Conservation (phyloP, 2,113 vertebrate species). For the Hypomesus transpacificus region DNA sequence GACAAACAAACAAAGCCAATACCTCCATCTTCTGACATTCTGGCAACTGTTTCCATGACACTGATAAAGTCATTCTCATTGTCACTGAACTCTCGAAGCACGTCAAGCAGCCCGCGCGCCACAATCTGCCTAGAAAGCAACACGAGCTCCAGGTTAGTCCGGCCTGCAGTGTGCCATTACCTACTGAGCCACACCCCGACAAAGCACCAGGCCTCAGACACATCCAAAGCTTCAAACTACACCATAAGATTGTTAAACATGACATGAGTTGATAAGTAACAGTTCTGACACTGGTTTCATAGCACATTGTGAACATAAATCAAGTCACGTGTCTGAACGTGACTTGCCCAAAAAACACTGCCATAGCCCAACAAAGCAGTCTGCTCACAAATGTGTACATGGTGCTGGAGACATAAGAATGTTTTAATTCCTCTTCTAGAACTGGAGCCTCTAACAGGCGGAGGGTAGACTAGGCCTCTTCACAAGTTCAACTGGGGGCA, state of each 20-base stretch:
- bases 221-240: constrained; percentile 37
- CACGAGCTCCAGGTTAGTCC: constrained; percentile 38
- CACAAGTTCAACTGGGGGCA: no score
- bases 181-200: constrained; percentile 22
- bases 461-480: no score
- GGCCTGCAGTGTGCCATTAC: constrained; percentile 45
- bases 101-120: constrained; percentile 82
- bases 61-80: constrained; percentile 85
- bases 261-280: constrained; percentile 3
- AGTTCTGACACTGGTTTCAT: no score
- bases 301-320: no score
- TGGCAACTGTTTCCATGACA: constrained; percentile 83
- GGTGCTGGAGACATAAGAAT: no score
- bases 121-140: constrained; percentile 81
- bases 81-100: constrained; percentile 84
- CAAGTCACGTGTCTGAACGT: no score
- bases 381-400: no score
- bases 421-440: no score
- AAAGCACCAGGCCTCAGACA: neutral
- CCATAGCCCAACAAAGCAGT: no score
- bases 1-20: constrained; percentile 16
- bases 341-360: no score
- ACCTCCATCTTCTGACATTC: constrained; percentile 91
- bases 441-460: no score
- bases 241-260: constrained; percentile 36